These are phyloP conservation scores for Wiebesia pumilae DNA, from an alignment of 1,140 invertebrate species.

Conservation along the genomic window DNA sequence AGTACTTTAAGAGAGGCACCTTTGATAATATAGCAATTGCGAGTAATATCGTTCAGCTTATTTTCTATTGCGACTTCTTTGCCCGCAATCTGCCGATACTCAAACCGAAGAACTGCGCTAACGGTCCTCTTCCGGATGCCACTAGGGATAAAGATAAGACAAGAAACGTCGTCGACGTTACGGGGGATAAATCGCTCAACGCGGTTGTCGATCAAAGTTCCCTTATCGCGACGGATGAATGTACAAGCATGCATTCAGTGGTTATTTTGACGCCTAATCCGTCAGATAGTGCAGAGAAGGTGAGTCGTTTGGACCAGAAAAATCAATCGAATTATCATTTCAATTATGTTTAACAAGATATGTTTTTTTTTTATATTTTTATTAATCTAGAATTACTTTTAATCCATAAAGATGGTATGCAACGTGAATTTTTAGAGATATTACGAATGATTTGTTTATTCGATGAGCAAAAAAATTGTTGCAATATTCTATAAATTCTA, in stretches of 20 bases:
- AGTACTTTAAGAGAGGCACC: not conserved
- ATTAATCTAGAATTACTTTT: too few species aligned
- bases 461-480: too few species aligned
- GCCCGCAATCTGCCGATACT: constrained; percentile 44
- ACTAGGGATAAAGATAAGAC: not conserved
- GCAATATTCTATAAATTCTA: too few species aligned
- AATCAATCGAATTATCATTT: not conserved
- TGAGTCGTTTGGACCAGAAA: not conserved
- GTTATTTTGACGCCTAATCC: not conserved
- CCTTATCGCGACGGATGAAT: not conserved
- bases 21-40: constrained; percentile 3
- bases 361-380: too few species aligned
- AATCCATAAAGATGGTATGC: too few species aligned
- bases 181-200: not conserved
- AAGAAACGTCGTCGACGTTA: not conserved
- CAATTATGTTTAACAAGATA: too few species aligned
- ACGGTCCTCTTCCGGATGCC: not conserved
- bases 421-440: too few species aligned
- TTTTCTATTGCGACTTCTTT: constrained; percentile 47
- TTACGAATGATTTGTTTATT: too few species aligned
- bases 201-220: not conserved
- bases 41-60: constrained; percentile 27
- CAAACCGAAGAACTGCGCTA: not conserved
- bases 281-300: not conserved
- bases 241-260: not conserved